Conservation (phyloP, 2,797 vertebrate genomes). For the Allobates femoralis region DNA sequence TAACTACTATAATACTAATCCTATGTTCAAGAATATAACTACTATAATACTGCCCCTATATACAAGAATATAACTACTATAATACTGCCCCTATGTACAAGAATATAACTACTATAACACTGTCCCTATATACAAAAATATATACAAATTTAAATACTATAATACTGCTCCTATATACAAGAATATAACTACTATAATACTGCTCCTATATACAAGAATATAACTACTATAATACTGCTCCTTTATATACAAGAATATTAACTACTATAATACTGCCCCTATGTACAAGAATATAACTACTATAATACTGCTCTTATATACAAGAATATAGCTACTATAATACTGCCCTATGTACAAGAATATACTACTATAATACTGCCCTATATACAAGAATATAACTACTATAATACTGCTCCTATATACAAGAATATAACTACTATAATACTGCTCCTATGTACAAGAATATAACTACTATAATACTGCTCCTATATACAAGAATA, state of each 20-base stretch:
- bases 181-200: slow-evolving; percentile 19
- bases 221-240: background rate
- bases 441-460: background rate
- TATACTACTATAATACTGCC: background rate
- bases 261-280: background rate
- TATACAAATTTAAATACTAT: slow-evolving; percentile 16
- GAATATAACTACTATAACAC: slow-evolving; percentile 14
- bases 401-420: background rate
- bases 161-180: background rate
- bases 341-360: slow-evolving; percentile 3
- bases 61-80: slow-evolving; percentile 4
- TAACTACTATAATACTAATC: background rate
- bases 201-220: background rate
- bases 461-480: slow-evolving; percentile 18
- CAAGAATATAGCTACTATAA: slow-evolving; percentile 10
- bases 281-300: slow-evolving; percentile 8
- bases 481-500: slow-evolving; percentile 1
- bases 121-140: background rate
- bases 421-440: background rate
- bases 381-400: background rate
- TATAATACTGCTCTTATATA: background rate
- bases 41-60: background rate
- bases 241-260: background rate
- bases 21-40: slow-evolving; percentile 9
- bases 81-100: slow-evolving; percentile 1